A percentile compares a stretch with the other conserved stretches of the same genome.
These are phyloP conservation scores for Odontesthes bonariensis DNA, from an alignment of 2,113 vertebrate species.

Conservation along the genomic window DNA sequence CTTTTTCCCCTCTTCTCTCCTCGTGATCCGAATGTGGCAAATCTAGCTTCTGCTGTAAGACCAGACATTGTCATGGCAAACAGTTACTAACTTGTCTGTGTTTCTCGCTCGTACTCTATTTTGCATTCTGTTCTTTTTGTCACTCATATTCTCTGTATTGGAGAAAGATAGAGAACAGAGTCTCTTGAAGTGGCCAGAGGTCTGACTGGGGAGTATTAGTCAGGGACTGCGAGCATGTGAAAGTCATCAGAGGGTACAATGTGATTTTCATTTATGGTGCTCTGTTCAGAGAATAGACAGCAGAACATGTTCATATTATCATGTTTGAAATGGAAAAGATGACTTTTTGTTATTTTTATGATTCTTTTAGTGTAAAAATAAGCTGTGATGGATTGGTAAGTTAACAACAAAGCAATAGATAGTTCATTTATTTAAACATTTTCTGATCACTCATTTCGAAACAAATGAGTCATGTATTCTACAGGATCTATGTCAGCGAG, in stretches of 20 bases:
- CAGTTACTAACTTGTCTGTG: conserved; percentile 38
- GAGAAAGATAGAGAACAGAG: conserved; percentile 4
- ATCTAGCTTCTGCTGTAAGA: conserved; percentile 32
- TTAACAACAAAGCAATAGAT: background rate
- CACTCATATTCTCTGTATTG: conserved; percentile 10
- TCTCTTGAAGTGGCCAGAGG: conserved; percentile 41
- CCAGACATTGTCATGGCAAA: conserved; percentile 42
- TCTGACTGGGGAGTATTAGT: conserved; percentile 48
- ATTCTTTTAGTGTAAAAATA: background rate
- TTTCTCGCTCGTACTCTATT: background rate
- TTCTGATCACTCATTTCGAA: no score
- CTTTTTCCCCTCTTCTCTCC: conserved; percentile 38
- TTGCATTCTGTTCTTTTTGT: conserved; percentile 15
- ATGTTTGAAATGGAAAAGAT: background rate
- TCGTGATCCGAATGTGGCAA: conserved; percentile 55
- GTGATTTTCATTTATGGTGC: conserved; percentile 68
- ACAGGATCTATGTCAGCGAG: no score
- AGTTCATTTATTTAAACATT: background rate
- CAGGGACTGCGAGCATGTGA: conserved; percentile 71
- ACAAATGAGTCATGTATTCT: no score
- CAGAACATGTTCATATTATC: conserved; percentile 12
- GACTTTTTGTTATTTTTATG: background rate
- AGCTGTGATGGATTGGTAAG: background rate
- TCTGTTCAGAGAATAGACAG: conserved; percentile 41
- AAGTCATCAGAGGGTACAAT: conserved; percentile 71